Evolutionary conservation across 2,113 vertebrate species (phyloP), one percentile per base, ranked within the genome.

Genomic region (Anas platyrhynchos): DNA sequence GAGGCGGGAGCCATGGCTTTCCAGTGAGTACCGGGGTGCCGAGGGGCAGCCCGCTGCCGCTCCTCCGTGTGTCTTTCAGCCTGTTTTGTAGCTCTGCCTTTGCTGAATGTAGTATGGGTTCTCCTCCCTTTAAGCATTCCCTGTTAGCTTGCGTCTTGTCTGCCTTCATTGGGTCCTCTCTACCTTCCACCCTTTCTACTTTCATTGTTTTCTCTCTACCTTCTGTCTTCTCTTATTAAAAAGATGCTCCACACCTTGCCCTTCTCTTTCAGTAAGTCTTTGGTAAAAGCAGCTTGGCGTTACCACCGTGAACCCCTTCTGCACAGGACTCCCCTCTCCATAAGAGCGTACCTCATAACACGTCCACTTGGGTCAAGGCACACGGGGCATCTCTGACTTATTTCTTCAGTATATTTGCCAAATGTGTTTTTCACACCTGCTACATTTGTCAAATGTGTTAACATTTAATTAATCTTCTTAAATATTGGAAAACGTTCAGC

Each of bases 1-100:
- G 99, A 99, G 97, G 99, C 99, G 1, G 99, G 99, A 10, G 96
- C 99, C 48, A 98, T 99, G 98, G 95, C 99, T 76, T 99, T 99
- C 97, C 99, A 99, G 99, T 99, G 94, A 99, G 99, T 48, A 48
- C 46, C 46, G 46, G 20, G 20, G 41, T 13, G 41, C 41, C 41
- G 41, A 41, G 41, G 41, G 41, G 41, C 41, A 41, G 41, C 41
- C 41, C 41, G 13, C 46, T 48, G 46, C 6, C 6, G 46, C 46
- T 21, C 6, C 46, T 21, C 46, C 9, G 46, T 21, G 20, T 11
- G 4, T 22, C 21, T 22, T 11, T 48, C 46, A 34, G 44, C 5
- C 52, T 8, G 6, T 8, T 38, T 65, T 13, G 0, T 4, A 5
- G 36, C 41, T 50, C n/a, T 74, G 27, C 18, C 9, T 69, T 77